A percentile compares a stretch with the other conserved stretches of the same genome.
phyloP scores from a whole-genome alignment of 2,797 vertebrate species.

The Leuciscus waleckii region DNA sequence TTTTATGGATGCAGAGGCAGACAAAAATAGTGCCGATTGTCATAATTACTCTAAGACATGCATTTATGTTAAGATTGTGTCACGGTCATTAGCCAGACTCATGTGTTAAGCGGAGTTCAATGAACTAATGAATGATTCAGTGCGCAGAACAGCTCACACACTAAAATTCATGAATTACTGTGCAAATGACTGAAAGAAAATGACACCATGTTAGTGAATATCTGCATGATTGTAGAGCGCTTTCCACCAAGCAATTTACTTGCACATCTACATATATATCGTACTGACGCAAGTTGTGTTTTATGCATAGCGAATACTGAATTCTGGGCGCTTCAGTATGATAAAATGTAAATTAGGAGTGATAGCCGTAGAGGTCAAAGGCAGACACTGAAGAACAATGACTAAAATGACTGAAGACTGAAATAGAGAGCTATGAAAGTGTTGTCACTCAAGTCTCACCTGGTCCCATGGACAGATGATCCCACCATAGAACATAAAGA shows the following conservation, averaged over 20 bases:
- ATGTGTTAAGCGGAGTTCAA: conserved; percentile 38
- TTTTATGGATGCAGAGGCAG: conserved; percentile 63
- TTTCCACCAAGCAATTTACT: conserved; percentile 16
- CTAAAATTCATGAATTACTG: conserved; percentile 41
- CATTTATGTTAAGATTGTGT: conserved; percentile 35
- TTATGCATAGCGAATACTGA: conserved; percentile 8
- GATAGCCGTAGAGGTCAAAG: conserved; percentile 6
- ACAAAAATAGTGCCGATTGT: conserved; percentile 30
- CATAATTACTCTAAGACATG: conserved; percentile 43
- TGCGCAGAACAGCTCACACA: conserved; percentile 23
- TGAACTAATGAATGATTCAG: conserved; percentile 49
- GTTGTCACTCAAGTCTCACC: conserved; percentile 76
- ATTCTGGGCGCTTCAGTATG: neutral
- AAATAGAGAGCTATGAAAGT: conserved; percentile 20
- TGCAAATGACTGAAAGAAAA: conserved; percentile 20
- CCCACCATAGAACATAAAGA: conserved; percentile 97
- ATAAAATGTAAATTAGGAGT: conserved; percentile 1
- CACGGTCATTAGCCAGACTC: conserved; percentile 15
- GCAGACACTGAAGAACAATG: neutral
- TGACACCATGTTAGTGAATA: conserved; percentile 5
- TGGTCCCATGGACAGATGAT: conserved; percentile 97
- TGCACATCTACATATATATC: conserved; percentile 18
- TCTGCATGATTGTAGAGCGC: conserved; percentile 24
- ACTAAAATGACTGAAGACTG: no score
- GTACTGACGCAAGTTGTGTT: neutral